phyloP scores from a whole-genome alignment of 2,113 vertebrate genomes.

The Channa argus region DNA sequence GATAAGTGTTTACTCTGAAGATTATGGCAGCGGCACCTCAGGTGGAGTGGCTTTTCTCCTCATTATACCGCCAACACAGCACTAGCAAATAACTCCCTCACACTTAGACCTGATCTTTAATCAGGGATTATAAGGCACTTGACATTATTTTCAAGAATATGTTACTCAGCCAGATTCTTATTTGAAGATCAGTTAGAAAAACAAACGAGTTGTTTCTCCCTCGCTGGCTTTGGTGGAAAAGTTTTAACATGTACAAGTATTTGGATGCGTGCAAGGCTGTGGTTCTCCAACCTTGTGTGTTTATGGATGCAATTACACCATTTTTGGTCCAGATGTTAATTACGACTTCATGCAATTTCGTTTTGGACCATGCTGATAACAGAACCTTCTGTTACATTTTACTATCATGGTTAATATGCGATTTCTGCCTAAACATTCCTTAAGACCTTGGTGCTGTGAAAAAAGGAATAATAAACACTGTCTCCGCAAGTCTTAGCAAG shows the following conservation, averaged over 20 bases:
- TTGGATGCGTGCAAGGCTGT: slow-evolving; percentile 35
- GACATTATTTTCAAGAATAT: slow-evolving; percentile 73
- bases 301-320: slow-evolving; percentile 47
- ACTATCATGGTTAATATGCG: slow-evolving; percentile 39
- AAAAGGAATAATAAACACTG: slow-evolving; percentile 30
- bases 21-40: slow-evolving; percentile 75
- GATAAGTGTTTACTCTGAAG: slow-evolving; percentile 84
- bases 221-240: slow-evolving; percentile 37
- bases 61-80: slow-evolving; percentile 73
- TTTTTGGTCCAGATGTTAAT: slow-evolving; percentile 60
- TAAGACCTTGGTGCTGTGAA: slow-evolving; percentile 29
- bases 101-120: slow-evolving; percentile 77
- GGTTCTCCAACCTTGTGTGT: slow-evolving; percentile 47
- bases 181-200: slow-evolving; percentile 31
- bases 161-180: slow-evolving; percentile 44
- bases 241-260: slow-evolving; percentile 42
- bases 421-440: slow-evolving; percentile 42
- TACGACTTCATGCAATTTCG: slow-evolving; percentile 55
- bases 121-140: slow-evolving; percentile 77
- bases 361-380: slow-evolving; percentile 51
- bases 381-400: slow-evolving; percentile 51
- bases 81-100: slow-evolving; percentile 71
- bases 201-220: slow-evolving; percentile 43
- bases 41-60: slow-evolving; percentile 80
- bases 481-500: slow-evolving; percentile 51